Conservation (phyloP, 1,140 invertebrate species). For the Drosophila tropicalis region DNA sequence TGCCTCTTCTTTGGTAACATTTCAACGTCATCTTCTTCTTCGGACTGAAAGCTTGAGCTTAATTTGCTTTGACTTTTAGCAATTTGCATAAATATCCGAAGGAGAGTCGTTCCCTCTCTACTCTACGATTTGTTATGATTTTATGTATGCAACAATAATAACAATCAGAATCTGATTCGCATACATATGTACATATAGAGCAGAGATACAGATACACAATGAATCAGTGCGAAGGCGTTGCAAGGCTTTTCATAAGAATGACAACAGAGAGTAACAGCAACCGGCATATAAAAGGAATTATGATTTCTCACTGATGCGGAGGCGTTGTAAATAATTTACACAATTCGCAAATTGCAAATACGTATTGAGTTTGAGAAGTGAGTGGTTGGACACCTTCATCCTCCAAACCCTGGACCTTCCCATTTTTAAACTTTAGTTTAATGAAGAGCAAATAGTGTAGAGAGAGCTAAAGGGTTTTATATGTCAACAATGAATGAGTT, state of each 20-base stretch:
- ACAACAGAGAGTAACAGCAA: slow-evolving; percentile 35
- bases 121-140: slow-evolving; percentile 72
- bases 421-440: neutral
- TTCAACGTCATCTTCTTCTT: slow-evolving; percentile 76
- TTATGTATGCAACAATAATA: slow-evolving; percentile 67
- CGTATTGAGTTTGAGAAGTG: slow-evolving; percentile 1
- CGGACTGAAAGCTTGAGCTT: slow-evolving; percentile 64
- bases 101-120: slow-evolving; percentile 23
- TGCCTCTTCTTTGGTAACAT: slow-evolving; percentile 35
- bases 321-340: slow-evolving; percentile 60
- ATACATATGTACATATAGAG: slow-evolving; percentile 16
- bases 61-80: slow-evolving; percentile 80
- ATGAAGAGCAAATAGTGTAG: neutral
- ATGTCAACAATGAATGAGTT: neutral
- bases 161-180: slow-evolving; percentile 60
- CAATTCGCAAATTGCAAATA: slow-evolving; percentile 24
- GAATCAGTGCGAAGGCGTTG: slow-evolving; percentile 51
- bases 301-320: slow-evolving; percentile 57
- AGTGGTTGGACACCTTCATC: neutral
- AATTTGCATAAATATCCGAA: slow-evolving; percentile 79
- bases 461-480: neutral
- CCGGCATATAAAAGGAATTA: slow-evolving; percentile 52
- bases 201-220: slow-evolving; percentile 30
- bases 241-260: slow-evolving; percentile 53
- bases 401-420: neutral